Percentiles rank a stretch among this genome's conserved stretches.
Conservation (phyloP, 2,888 invertebrate genomes). For the Frankliniella intonsa region DNA sequence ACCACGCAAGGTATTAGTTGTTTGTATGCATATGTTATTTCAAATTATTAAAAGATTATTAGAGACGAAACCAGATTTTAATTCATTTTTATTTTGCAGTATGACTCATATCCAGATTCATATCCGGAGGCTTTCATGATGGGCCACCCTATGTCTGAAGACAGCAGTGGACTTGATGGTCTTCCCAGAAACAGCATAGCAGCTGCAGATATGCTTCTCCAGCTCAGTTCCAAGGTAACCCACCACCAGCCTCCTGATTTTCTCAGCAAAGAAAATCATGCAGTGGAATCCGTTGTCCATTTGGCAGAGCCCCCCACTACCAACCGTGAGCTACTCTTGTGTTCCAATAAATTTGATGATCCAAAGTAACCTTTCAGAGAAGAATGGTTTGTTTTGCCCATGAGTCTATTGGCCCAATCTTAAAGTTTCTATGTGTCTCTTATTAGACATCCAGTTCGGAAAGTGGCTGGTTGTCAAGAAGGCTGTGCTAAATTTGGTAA, state of each 20-base stretch:
- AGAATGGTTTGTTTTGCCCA: neutral
- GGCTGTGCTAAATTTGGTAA: neutral
- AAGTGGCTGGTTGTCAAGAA: neutral
- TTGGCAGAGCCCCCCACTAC: neutral
- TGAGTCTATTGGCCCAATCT: neutral
- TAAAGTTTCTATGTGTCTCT: neutral
- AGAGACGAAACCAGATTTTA: too few species aligned
- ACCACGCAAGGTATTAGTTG: neutral
- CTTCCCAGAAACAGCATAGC: neutral
- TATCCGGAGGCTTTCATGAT: neutral
- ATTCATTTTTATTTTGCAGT: neutral
- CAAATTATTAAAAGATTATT: too few species aligned
- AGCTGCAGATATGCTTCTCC: neutral
- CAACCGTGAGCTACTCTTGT: neutral
- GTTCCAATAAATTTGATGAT: neutral
- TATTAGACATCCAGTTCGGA: neutral
- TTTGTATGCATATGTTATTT: neutral
- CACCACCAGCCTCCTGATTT: neutral
- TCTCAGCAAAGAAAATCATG: constrained; percentile 9
- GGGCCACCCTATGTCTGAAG: constrained; percentile 3
- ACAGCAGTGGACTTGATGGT: neutral
- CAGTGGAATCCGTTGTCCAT: neutral
- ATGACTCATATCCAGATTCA: neutral
- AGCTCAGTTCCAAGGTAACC: neutral
- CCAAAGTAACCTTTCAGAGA: neutral